phyloP scores from a whole-genome alignment of 2,113 vertebrate genomes.

The Canis aureus region DNA sequence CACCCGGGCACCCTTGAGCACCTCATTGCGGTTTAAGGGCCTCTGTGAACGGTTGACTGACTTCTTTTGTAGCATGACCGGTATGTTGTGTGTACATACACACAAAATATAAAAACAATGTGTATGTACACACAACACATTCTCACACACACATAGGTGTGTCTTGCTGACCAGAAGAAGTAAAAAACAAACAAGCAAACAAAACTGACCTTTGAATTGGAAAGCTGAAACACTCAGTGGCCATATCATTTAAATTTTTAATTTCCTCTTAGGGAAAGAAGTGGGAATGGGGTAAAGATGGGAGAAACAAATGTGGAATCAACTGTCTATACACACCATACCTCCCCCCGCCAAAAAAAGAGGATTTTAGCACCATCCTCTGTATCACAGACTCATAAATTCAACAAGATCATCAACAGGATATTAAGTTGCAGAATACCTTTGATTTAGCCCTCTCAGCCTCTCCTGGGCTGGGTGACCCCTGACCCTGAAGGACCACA shows the following conservation, averaged over 20 bases:
- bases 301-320: neutral
- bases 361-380: constrained; percentile 78
- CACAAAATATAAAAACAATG: neutral
- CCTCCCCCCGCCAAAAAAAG: neutral
- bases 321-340: neutral
- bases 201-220: neutral
- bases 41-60: neutral
- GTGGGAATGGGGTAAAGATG: neutral
- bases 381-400: constrained; percentile 87
- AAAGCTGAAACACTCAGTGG: neutral
- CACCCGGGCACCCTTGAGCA: neutral
- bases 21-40: neutral
- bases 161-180: neutral
- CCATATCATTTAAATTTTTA: neutral
- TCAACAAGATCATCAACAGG: constrained; percentile 94
- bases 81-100: neutral
- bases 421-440: constrained; percentile 92
- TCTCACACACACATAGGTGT: neutral
- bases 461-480: constrained; percentile 94
- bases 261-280: neutral
- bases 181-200: neutral
- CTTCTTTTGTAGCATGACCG: neutral
- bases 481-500: constrained; percentile 94
- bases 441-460: constrained; percentile 90
- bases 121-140: too few relatives aligned